Conservation (phyloP, 2,113 vertebrate genomes). For the Actinemys pallida region DNA sequence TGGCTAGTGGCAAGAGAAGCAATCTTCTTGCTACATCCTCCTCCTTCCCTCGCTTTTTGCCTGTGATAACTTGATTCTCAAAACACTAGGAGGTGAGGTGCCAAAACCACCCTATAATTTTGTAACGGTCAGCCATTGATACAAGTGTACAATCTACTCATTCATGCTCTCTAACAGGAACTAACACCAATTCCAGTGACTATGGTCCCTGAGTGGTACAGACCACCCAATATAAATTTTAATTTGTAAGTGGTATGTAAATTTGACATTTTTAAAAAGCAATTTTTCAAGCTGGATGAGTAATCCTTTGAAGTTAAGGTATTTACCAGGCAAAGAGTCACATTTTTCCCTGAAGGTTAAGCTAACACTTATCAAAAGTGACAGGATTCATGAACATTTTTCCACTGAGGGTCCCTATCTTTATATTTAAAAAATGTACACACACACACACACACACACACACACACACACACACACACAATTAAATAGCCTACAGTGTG, state of each 20-base stretch:
- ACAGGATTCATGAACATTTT: background rate
- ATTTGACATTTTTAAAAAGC: background rate
- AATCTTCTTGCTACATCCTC: background rate
- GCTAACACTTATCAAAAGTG: conserved; percentile 7
- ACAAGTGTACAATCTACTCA: background rate
- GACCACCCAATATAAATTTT: background rate
- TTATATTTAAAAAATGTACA: background rate
- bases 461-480: background rate
- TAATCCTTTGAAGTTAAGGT: conserved; percentile 14
- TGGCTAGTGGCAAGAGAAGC: background rate
- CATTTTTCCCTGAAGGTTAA: conserved; percentile 14
- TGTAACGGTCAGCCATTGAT: rapidly evolving
- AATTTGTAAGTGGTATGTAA: background rate
- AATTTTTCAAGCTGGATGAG: background rate
- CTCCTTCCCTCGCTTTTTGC: background rate
- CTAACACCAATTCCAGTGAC: rapidly evolving
- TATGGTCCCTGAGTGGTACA: background rate
- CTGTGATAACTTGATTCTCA: background rate
- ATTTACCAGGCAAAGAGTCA: background rate
- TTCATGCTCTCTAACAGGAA: background rate
- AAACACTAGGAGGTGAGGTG: background rate
- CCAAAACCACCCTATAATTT: background rate
- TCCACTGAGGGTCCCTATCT: background rate
- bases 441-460: background rate
- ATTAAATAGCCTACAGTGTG: background rate